These are phyloP conservation scores for Pyrgus malvae DNA, from an alignment of 2,888 invertebrate genomes.

Conservation along the genomic window DNA sequence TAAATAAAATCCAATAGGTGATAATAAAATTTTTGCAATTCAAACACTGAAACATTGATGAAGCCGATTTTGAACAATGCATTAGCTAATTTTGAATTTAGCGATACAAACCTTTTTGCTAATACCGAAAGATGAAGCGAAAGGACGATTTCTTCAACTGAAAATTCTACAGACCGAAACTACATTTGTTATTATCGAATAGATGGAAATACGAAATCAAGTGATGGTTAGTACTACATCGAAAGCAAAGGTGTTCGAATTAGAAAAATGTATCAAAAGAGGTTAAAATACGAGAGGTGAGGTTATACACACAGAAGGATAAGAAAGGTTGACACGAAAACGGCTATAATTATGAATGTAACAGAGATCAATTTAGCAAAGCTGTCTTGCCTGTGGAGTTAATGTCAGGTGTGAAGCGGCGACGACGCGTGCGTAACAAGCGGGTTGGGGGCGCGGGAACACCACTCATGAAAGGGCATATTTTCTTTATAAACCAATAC, in stretches of 20 bases:
- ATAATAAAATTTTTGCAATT: conserved; percentile 2
- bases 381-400: conserved; percentile 36
- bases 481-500: conserved; percentile 24
- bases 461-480: conserved; percentile 22
- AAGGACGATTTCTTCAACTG: conserved; percentile 6
- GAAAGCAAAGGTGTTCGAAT: conserved; percentile 29
- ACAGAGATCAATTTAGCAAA: conserved; percentile 31
- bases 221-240: conserved; percentile 30
- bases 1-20: not conserved
- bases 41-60: conserved; percentile 5
- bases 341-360: conserved; percentile 18
- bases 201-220: conserved; percentile 11
- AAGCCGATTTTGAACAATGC: conserved; percentile 16
- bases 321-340: conserved; percentile 28
- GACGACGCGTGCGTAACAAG: conserved; percentile 53
- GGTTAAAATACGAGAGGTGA: conserved; percentile 3
- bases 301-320: conserved; percentile 20
- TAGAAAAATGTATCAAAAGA: not conserved
- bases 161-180: conserved; percentile 2
- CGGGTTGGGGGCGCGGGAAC: conserved; percentile 21
- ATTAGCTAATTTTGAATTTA: conserved; percentile 20
- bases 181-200: conserved; percentile 14
- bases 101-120: conserved; percentile 18
- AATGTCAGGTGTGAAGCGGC: conserved; percentile 56
- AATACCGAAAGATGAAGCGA: conserved; percentile 10